Evolutionary conservation across 2,113 vertebrate species (phyloP).

Genomic region (Elgaria multicarinata): DNA sequence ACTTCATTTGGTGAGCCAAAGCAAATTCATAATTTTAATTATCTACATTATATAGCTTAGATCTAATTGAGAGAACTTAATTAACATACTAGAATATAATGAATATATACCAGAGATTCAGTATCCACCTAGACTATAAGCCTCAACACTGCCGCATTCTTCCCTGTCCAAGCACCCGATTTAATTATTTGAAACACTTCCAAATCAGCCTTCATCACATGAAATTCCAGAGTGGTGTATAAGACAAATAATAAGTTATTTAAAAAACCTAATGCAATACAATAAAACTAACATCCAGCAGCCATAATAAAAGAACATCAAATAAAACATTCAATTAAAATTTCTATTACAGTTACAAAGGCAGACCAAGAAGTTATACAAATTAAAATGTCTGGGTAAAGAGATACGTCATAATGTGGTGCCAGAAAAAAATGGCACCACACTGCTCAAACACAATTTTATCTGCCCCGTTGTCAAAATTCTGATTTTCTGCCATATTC

Average conservation of each 20-base stretch:
- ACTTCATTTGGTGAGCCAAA: not conserved
- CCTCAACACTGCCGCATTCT: not conserved
- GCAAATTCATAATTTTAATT: not conserved
- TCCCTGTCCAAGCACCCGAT: not conserved
- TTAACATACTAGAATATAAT: not conserved
- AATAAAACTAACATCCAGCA: no score
- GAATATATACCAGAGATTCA: not conserved
- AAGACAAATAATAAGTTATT: no score
- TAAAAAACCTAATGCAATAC: no score
- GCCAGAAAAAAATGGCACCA: not conserved
- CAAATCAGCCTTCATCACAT: no score
- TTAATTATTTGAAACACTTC: not conserved
- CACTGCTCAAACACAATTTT: not conserved
- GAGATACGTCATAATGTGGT: no score
- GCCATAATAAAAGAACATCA: no score
- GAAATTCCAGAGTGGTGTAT: no score
- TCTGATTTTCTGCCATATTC: not conserved
- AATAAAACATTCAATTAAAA: no score
- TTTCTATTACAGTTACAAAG: no score
- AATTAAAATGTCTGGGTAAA: no score
- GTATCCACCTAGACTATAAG: not conserved
- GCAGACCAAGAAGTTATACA: no score
- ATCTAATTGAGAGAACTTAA: not conserved
- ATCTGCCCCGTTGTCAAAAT: not conserved
- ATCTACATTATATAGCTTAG: not conserved